Base-by-base conservation (phyloP, 1,140 invertebrate genomes). In the Chironomus tepperi region DNA sequence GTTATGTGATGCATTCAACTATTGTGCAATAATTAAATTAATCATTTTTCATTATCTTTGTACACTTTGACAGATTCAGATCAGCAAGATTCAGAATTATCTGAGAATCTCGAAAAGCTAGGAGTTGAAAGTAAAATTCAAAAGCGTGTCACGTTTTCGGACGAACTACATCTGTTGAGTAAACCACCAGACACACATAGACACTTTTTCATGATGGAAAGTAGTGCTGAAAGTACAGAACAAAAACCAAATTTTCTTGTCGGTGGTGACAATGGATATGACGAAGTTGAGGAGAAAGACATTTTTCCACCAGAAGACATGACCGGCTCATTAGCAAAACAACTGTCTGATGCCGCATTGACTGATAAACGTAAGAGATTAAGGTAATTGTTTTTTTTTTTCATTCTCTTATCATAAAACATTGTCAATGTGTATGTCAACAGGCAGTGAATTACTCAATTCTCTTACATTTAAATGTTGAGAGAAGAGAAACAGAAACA, bases 151-250 rank as follows among this genome's bases (percentile, higher is more conserved):
- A 57, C 47, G n/a, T 70, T 70, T 70, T 70, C 65, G 7, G 65
- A 70, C 16, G 65, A 70, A 18, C 3, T 16, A 6, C 16, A 70
- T 10, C 16, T 18, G 19, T 18, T n/a, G 9, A n/a, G n/a, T 12
- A n/a, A 70, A 7, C 16, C 16, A 1, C n/a, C 8, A 70, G 65
- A 70, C 0, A 70, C 18, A 18, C n/a, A 18, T 9, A 18, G 65
- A 70, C n/a, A 70, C 19, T 70, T 70, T 21, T 70, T 18, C 65
- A 70, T 70, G 65, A 70, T 70, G 65, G 65, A 70, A 19, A 10
- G 65, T 18, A 12, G 47, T n/a, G 5, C 47, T 15, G n/a, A 15
- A 15, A 12, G 12, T 18, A 6, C 65, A 70, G 7, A 19, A 8
- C 16, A 9, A 10, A 70, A 70, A 16, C 65, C 65, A 21, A 70